Base-by-base conservation (phyloP, 2,888 invertebrate species). In the Drosophila suboccidentalis region DNA sequence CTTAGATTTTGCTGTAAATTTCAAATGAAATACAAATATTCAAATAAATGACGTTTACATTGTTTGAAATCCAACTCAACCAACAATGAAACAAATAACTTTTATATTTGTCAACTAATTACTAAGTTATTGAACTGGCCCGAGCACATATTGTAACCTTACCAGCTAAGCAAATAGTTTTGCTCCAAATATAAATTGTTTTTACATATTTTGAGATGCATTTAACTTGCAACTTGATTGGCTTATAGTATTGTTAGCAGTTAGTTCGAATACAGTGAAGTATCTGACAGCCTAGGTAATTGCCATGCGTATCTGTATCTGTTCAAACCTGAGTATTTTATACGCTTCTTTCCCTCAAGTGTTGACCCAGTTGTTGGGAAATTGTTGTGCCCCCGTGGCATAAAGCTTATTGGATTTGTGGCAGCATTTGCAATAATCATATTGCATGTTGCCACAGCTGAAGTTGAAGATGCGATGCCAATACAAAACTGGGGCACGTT, bases 381-480 rank as follows among this genome's bases (percentile, higher is more conserved):
- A 68, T 62, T 55, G 68, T 60, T 62, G 61, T 58, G 47, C 58
- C 15, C 32, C 38, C 19, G 32, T 51, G 58, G 60, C 61, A 69
- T 34, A 60, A 74, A 54, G 64, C 55, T 75, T 78, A 86, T 82
- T 82, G 78, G 60, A 67, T 81, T 69, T 75, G 81, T 50, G 54
- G 54, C 57, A 44, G 53, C 69, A 71, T 78, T 85, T 78, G 70
- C 64, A 67, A 75, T 82, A 86, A 86, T 86, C 80, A 82, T 73
- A 76, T 78, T 73, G 77, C 76, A 64, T 50, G 51, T 70, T 66
- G 44, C 53, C 17, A 26, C 50, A 51, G 53, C 44, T 2, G 19
- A 15, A 8, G 43, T 46, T 51, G 50, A 19, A 58, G 55, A 38
- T 46, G 17, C n/a, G 50, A 47, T 47, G 41, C 47, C 46, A 46